Base-by-base conservation (phyloP, 2,888 invertebrate genomes). In the Caenorhabditis angaria region DNA sequence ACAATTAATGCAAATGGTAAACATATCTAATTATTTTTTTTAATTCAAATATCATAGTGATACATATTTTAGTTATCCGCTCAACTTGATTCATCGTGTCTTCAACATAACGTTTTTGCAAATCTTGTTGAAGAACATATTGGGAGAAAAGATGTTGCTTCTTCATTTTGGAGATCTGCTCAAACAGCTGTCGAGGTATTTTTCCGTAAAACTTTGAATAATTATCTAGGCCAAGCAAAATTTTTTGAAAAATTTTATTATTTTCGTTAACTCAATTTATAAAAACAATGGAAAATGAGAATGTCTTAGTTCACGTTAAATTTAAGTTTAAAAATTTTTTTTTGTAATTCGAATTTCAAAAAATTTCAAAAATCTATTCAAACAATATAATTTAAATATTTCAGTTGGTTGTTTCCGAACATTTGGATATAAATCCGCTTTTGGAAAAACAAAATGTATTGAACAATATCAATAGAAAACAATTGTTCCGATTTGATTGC, bases 401-500 rank as follows among this genome's bases (percentile, higher is more conserved):
- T 29, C 32, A 77, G 68, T 61, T 76, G 12, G 72, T 85, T 14
- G 78, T 85, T 28, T 80, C 81, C 8, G 83, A 85, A 54, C 83
- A 85, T 69, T 55, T 85, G 54, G 82, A 85, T 71, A 80, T 85
- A 32, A 78, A 80, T 27, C 76, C 80, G 12, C 64, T 81, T 5
- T 65, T 65, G 50, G 66, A 65, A 27, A 73, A 78, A 61, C 67
- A 61, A 55, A 77, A 47, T 27, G 65, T 27, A 25, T 35, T 63
- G 24, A 35, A 59, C 48, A 59, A 50, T 25, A 57, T 54, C 20
- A 62, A 50, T 20, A 47, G 64, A 41, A 77, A 74, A 55, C 74
- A 63, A 29, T 61, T 84, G 14, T 84, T 84, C 64, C 80, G 82
- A 12, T 84, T 84, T 63, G 84, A 84, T 53, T 82, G 80, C 50